A percentile compares a stretch with the other conserved stretches of the same genome.
Evolutionary conservation across 1,140 invertebrate species (phyloP).

Genomic region (Diorhabda elongata): DNA sequence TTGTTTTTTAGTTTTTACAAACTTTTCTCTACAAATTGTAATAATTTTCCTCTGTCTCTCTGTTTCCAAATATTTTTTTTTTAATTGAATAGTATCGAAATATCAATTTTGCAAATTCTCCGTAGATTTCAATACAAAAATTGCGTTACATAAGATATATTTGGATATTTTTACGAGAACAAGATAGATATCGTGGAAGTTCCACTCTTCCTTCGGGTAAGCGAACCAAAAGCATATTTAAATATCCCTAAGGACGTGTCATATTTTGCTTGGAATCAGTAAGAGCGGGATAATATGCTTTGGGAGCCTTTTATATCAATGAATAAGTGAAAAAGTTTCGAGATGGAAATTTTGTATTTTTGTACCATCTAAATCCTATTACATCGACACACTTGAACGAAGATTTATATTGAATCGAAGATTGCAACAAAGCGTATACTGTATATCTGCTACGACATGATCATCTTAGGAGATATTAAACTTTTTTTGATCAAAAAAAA

Average conservation of each 20-base stretch:
- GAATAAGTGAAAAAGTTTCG: slow-evolving; percentile 2
- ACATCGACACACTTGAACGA: background rate
- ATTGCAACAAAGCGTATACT: background rate
- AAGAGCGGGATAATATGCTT: slow-evolving; percentile 2
- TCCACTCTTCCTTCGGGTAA: background rate
- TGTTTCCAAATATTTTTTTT: no score
- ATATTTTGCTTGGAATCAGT: slow-evolving; percentile 2
- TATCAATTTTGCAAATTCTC: background rate
- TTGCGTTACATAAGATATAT: background rate
- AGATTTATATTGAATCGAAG: background rate
- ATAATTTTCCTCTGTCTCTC: no score
- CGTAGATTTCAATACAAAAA: background rate
- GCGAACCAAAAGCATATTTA: slow-evolving; percentile 2
- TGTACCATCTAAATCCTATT: background rate
- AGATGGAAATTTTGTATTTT: background rate
- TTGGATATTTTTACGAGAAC: slow-evolving; percentile 1
- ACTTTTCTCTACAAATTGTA: no score
- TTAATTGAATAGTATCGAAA: background rate
- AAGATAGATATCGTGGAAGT: background rate
- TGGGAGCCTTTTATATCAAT: slow-evolving; percentile 2
- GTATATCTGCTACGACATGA: background rate
- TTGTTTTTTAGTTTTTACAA: no score
- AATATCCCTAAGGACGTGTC: slow-evolving; percentile 1
- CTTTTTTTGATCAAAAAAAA: no score
- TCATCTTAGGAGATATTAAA: no score